Percentiles rank a stretch among this genome's conserved stretches.
Evolutionary conservation across 1,140 invertebrate species (phyloP).

Genomic region (Philotrypesis tridentata): DNA sequence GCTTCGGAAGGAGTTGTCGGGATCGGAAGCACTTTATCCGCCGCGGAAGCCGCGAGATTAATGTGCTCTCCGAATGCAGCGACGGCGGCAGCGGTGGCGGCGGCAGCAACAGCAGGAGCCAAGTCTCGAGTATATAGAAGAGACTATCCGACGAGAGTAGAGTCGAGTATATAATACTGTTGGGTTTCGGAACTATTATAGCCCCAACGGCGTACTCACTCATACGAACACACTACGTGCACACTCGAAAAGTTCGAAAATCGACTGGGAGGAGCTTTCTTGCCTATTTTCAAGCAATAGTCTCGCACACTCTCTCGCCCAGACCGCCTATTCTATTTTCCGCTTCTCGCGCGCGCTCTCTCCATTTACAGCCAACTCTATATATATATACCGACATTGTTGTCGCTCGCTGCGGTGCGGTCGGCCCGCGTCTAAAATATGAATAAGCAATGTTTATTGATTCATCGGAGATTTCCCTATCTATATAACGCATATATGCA

Average conservation of each 20-base stretch:
- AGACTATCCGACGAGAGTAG: neutral
- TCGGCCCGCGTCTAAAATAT: neutral
- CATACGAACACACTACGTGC: neutral
- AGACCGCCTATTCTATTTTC: neutral
- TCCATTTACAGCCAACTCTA: too few species aligned
- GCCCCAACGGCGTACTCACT: neutral
- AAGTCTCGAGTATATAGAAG: neutral
- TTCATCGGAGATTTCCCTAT: neutral
- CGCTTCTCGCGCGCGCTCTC: neutral
- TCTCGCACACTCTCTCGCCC: neutral
- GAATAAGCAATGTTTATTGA: slow-evolving; percentile 1
- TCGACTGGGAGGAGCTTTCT: neutral
- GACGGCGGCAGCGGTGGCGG: neutral
- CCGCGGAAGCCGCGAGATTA: slow-evolving; percentile 34
- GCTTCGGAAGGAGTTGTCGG: neutral
- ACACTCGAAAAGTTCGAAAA: neutral
- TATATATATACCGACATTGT: neutral
- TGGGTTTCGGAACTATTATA: slow-evolving; percentile 11
- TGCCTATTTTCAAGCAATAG: neutral
- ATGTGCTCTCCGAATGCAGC: slow-evolving; percentile 6
- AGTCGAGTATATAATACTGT: neutral
- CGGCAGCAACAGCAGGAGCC: too few species aligned
- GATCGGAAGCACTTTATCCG: slow-evolving; percentile 38
- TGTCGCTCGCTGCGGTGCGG: neutral
- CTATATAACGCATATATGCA: too few species aligned